Base-by-base conservation (phyloP, 2,113 vertebrate species). In the Zonotrichia leucophrys region DNA sequence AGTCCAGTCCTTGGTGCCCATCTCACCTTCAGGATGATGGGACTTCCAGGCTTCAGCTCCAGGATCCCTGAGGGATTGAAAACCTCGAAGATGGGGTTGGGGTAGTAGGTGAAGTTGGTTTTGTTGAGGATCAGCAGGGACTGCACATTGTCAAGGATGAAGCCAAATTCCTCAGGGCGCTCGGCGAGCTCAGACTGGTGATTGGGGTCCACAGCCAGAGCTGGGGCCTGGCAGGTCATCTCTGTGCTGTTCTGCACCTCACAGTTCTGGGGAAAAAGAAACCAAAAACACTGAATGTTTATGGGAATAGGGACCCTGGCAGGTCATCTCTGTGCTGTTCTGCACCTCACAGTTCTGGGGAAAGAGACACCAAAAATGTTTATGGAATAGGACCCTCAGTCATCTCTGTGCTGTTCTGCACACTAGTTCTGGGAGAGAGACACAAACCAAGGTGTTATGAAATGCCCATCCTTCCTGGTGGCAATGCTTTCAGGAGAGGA, bases 1-100 rank as follows among this genome's bases (percentile, higher is more conserved):
- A 60, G n/a, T 37, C 58, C 58, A 60, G 58, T 12, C 6, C 9
- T 77, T 11, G 35, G 17, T 37, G 37, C 22, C 17, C 69, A 18
- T 46, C 46, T 89, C 98, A 99, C 99, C 99, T 99, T 99, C 55
- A 99, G 97, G 92, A 99, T 99, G 80, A 99, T 99, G 33, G 99
- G 99, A 9, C 99, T 99, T 58, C 99, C 99, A 0, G 99, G 99
- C 95, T 99, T 99, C 58, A 99, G 98, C 95, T 99, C 99, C 96
- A 99, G 97, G 66, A 99, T 98, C 15, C 99, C 99, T 0, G 99
- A 99, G 58, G 98, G 97, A 47, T 98, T 98, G 52, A 99, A 98
- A 12, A 97, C 98, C 83, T 99, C 99, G 42, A 99, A 99, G 89
- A 99, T 97, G 0, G 99, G 99, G 90, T 99, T 99, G 50, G 99